These are phyloP conservation scores for Oscheius sp. DNA, from an alignment of 2,888 invertebrate species.

Conservation along the genomic window DNA sequence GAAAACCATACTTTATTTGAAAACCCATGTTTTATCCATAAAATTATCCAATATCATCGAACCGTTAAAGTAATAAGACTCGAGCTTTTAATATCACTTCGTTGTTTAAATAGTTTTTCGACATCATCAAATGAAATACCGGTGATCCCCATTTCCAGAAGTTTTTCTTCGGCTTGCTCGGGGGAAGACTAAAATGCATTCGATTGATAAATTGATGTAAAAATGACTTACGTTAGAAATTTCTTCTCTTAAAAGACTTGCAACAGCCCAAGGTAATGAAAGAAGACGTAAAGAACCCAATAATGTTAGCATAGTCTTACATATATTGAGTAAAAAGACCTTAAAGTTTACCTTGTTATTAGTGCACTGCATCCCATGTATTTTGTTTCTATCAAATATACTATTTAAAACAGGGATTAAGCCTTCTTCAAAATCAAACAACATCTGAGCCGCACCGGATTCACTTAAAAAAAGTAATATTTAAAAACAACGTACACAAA, in stretches of 20 bases:
- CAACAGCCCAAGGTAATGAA: slow-evolving; percentile 17
- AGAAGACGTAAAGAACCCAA: slow-evolving; percentile 23
- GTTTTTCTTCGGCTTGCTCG: slow-evolving; percentile 25
- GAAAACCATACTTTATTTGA: slow-evolving; percentile 7
- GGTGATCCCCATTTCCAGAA: slow-evolving; percentile 9
- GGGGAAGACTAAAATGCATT: not conserved
- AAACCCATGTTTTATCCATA: not conserved
- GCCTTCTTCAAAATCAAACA: slow-evolving; percentile 28
- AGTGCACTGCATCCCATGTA: not conserved
- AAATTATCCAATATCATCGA: not conserved
- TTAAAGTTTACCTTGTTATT: slow-evolving; percentile 26
- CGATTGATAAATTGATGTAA: not conserved
- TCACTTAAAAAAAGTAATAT: slow-evolving; percentile 17
- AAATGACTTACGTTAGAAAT: slow-evolving; percentile 16
- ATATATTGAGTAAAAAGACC: not conserved
- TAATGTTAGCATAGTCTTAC: not conserved
- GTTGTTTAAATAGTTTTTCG: slow-evolving; percentile 7
- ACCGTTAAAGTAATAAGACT: slow-evolving; percentile 3
- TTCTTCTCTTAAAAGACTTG: slow-evolving; percentile 27
- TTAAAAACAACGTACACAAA: slow-evolving; percentile 15
- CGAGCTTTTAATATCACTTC: slow-evolving; percentile 21
- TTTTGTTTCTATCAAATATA: slow-evolving; percentile 16
- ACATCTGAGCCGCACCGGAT: slow-evolving; percentile 34
- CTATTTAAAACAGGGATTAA: slow-evolving; percentile 26
- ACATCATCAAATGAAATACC: not conserved